Percentiles rank a stretch among this genome's conserved stretches.
Conservation (phyloP, 2,113 vertebrate genomes). For the Malurus melanocephalus region DNA sequence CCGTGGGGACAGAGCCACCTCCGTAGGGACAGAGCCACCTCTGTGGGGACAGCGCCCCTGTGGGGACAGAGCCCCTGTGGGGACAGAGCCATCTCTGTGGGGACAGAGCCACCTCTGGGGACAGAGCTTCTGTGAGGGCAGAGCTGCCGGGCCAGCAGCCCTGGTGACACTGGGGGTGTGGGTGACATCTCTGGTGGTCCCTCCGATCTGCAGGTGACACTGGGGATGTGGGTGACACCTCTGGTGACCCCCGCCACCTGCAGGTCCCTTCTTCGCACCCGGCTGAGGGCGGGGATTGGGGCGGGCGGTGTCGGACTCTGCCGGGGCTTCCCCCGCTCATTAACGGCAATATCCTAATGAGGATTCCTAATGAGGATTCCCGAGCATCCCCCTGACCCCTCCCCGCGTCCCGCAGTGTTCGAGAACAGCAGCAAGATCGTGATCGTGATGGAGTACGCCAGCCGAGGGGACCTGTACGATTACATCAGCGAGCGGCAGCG, state of each 20-base stretch:
- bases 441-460: slow-evolving; percentile 97
- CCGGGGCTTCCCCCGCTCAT: fast-evolving
- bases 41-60: too few species aligned
- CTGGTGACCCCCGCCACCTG: background rate
- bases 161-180: fast-evolving
- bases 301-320: fast-evolving
- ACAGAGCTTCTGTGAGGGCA: too few species aligned
- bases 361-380: fast-evolving
- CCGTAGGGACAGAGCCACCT: background rate
- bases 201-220: too few species aligned
- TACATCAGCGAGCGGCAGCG: slow-evolving; percentile 85
- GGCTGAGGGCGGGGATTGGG: fast-evolving
- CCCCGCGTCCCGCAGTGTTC: slow-evolving; percentile 75
- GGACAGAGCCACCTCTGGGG: too few species aligned
- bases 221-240: background rate
- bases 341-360: fast-evolving
- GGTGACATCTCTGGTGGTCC: background rate
- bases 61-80: background rate
- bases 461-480: slow-evolving; percentile 91
- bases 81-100: background rate
- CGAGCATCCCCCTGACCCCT: background rate
- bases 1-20: background rate
- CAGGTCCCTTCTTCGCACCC: fast-evolving
- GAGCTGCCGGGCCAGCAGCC: background rate
- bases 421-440: slow-evolving; percentile 97